Percentiles rank a stretch among this genome's conserved stretches.
Evolutionary conservation across 1,140 invertebrate species (phyloP).

Genomic region (Ceratitis capitata): DNA sequence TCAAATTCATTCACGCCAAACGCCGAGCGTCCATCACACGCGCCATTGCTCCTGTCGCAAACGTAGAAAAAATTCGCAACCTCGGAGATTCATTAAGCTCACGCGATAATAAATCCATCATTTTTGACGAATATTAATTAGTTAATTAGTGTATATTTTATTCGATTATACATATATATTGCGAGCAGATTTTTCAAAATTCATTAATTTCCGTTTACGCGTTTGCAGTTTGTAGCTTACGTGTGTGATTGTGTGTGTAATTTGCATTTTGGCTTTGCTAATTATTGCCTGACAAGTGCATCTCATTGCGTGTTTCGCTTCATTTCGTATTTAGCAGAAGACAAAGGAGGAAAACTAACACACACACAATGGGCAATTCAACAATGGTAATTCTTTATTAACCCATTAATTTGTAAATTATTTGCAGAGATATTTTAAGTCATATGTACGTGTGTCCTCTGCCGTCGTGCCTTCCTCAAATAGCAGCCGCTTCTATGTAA

Average conservation of each 20-base stretch:
- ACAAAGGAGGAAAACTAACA: neutral
- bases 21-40: neutral
- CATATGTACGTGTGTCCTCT: too few species aligned
- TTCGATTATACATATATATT: too few species aligned
- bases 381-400: slow-evolving; percentile 55
- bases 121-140: too few species aligned
- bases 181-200: neutral
- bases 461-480: too few species aligned
- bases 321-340: neutral
- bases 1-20: slow-evolving; percentile 15
- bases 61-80: too few species aligned
- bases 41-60: neutral
- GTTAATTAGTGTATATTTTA: too few species aligned
- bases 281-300: slow-evolving; percentile 34
- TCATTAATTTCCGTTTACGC: neutral
- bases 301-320: neutral
- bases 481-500: too few species aligned
- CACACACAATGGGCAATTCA: slow-evolving; percentile 50
- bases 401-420: too few species aligned
- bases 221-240: neutral
- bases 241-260: slow-evolving; percentile 47
- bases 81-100: too few species aligned
- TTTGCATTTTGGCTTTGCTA: slow-evolving; percentile 45
- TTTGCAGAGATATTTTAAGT: too few species aligned
- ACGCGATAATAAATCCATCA: too few species aligned